Base-by-base conservation (phyloP, 1,140 invertebrate species). In the Plutomurus gul region DNA sequence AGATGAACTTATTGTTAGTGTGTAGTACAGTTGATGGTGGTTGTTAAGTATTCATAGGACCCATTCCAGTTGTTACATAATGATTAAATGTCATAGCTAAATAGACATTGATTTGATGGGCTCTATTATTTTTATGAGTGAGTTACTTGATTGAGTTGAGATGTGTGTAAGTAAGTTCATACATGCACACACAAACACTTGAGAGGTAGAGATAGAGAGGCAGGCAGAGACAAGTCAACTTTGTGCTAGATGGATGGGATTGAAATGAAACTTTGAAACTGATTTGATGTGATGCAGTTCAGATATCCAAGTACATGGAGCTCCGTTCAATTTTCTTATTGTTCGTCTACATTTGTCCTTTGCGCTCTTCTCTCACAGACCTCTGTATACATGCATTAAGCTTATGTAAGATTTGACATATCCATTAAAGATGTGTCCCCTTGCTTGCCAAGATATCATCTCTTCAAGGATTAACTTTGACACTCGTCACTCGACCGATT, bases 381-480 rank as follows among this genome's bases (percentile, higher is more conserved):
- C n/a, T n/a, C n/a, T 72, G 70, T 49, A 74, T 18, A 70, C 16
- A 16, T 22, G 60, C 36, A 74, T 46, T 39, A 74, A 27, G 43
- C 43, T 40, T 65, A 40, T 46, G 43, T 37, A 49, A 39, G 11
- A 78, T 51, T 78, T 78, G 76, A 78, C 76, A 73, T 72, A 46
- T 78, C 76, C 76, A 78, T 78, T 78, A 78, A 73, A 40, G 70
- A 73, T 65, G 49, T 73, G 60, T 78, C 76, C 40, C n/a, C 37
- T 40, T 40, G 30, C 40, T 78, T 30, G 22, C 39, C 40, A 78
- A 43, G 56, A 72, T 72, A 78, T 72, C 65, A 70, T 78, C 65
- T 78, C 46, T 30, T n/a, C n/a, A 11, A 13, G 76, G 76, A 78
- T 78, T 78, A 78, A 78, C 22, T 78, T 73, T 78, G 76, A 78